Base-by-base conservation (phyloP, 2,797 vertebrate genomes). In the Leptodactylus fallax region DNA sequence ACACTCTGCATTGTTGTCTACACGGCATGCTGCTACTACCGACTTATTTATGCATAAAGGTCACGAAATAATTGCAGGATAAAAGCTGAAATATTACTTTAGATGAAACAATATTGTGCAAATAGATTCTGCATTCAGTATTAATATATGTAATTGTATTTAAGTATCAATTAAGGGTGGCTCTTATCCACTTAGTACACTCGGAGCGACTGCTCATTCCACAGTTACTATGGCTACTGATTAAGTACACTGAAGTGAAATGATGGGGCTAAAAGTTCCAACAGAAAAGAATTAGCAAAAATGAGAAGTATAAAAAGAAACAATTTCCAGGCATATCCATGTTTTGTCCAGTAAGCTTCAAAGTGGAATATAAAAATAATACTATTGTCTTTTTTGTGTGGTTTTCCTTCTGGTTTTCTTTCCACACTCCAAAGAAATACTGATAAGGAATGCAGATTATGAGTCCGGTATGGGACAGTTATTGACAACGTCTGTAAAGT, bases 221-320 rank as follows among this genome's bases (percentile, higher is more conserved):
- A 79, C 71, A 77, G 85, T 89, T 86, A 89, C 88, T 83, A 89
- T 86, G 80, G 80, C 61, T 89, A 89, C 88, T 83, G 80, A 86
- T 86, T 63, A 86, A 83, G 85, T 21, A 79, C 84, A 83, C 36
- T 71, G 71, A 14, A 89, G 79, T 78, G 36, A 83, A 63, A 83
- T 14, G 53, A 71, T 86, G 49, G 27, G 82, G 72, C 53, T 79
- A 56, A 89, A 86, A 83, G 53, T 89, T 89, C 60, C 45, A 82
- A 86, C 63, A 79, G 63, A 51, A 27, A 79, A 81, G 60, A 60
- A 89, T 69, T 83, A 2, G 72, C 65, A 45, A 86, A 82, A 86
- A 71, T 86, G 45, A 60, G 53, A 53, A 56, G 51, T 19, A 60
- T 65, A 82, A 71, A 61, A 89, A 89, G 61, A 7, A 82, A 76